phyloP scores from a whole-genome alignment of 1,140 invertebrate genomes.

The Lucilia cuprina region DNA sequence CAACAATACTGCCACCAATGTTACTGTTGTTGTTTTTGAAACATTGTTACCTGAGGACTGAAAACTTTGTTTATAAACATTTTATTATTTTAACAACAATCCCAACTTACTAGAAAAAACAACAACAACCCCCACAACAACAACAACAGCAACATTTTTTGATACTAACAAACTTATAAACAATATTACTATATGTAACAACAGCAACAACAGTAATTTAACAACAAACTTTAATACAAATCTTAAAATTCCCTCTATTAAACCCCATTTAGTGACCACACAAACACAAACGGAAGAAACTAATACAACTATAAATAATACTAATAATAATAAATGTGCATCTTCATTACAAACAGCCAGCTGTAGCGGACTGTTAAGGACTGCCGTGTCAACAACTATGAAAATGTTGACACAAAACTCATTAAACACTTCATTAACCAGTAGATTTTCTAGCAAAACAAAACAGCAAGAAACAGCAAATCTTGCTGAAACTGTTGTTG shows the following conservation, averaged over 20 bases:
- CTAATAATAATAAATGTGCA: conserved; percentile 43
- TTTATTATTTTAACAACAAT: too few species aligned
- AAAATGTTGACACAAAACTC: conserved; percentile 19
- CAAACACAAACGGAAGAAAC: conserved; percentile 22
- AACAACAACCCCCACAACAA: conserved; percentile 49
- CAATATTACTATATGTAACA: not conserved
- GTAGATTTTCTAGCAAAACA: conserved; percentile 43
- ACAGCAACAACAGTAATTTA: conserved; percentile 19
- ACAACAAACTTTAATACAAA: not conserved
- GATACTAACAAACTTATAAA: not conserved
- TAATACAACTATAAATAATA: too few species aligned
- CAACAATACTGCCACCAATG: conserved; percentile 60
- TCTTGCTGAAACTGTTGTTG: not conserved
- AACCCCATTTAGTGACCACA: conserved; percentile 12
- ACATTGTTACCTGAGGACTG: conserved; percentile 64
- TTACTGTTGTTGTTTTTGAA: conserved; percentile 64
- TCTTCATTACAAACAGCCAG: conserved; percentile 33
- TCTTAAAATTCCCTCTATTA: conserved; percentile 11
- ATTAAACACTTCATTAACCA: conserved; percentile 46
- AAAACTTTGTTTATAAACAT: conserved; percentile 38
- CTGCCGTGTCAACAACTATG: not conserved
- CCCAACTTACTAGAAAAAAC: too few species aligned
- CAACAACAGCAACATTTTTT: conserved; percentile 45
- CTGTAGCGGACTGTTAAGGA: conserved; percentile 16
- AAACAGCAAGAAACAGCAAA: conserved; percentile 38